phyloP scores from a whole-genome alignment of 1,140 invertebrate species.

The Ooceraea biroi region DNA sequence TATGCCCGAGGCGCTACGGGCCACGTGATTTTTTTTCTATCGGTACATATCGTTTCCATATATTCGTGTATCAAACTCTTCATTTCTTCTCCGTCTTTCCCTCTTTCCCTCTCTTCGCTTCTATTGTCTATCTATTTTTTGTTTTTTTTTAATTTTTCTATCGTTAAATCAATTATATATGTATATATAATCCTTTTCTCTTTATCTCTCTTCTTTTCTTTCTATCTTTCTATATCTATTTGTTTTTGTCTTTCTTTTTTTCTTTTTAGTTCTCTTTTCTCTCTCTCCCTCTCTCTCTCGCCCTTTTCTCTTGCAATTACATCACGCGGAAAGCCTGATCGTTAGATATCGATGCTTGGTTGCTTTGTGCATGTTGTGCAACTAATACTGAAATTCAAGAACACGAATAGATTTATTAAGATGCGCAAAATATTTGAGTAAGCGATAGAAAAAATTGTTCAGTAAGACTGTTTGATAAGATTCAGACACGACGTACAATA shows the following conservation, averaged over 20 bases:
- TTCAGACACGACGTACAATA: neutral
- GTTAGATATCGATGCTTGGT: conserved; percentile 29
- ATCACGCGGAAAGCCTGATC: neutral
- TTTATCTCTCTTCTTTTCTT: neutral
- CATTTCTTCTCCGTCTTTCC: conserved; percentile 61
- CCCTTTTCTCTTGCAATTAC: neutral
- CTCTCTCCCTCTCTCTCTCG: conserved; percentile 12
- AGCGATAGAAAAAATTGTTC: neutral
- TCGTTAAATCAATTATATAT: conserved; percentile 15
- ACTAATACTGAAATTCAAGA: conserved; percentile 39
- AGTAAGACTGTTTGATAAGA: neutral
- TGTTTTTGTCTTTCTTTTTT: conserved; percentile 37
- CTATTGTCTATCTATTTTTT: conserved; percentile 16
- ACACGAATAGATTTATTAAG: neutral
- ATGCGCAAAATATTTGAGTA: neutral
- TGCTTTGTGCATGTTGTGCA: conserved; percentile 45
- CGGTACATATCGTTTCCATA: conserved; percentile 81
- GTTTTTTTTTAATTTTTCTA: conserved; percentile 16
- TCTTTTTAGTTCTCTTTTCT: neutral
- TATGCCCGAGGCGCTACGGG: conserved; percentile 78
- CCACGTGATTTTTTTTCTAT: conserved; percentile 82
- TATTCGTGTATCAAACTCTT: conserved; percentile 74
- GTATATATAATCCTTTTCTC: conserved; percentile 3
- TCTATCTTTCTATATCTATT: conserved; percentile 25
- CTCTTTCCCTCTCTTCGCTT: conserved; percentile 49